A percentile compares a stretch with the other conserved stretches of the same genome.
Conservation (phyloP, 2,113 vertebrate species). For the Trochalopteron elliotii region DNA sequence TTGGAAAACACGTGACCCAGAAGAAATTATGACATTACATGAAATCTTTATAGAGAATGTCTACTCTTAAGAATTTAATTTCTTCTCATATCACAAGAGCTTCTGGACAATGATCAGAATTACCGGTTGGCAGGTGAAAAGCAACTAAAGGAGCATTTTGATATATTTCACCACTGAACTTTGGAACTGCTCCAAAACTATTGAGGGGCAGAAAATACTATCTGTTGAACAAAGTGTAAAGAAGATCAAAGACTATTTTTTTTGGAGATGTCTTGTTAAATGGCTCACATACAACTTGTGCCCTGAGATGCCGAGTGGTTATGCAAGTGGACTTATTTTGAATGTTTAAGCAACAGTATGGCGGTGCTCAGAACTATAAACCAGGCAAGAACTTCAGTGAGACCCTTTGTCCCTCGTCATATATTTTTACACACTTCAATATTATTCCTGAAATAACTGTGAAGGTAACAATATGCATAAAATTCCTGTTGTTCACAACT, state of each 20-base stretch:
- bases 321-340: neutral
- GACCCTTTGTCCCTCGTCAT: fast-evolving
- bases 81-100: neutral
- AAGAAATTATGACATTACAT: neutral
- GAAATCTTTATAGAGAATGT: neutral
- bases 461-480: neutral
- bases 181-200: neutral
- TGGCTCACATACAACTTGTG: neutral
- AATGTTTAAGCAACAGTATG: neutral
- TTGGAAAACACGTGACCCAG: neutral
- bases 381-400: neutral
- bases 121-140: neutral
- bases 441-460: neutral
- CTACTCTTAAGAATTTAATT: neutral
- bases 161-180: neutral
- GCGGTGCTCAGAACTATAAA: neutral
- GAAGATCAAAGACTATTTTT: neutral
- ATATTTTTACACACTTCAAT: neutral
- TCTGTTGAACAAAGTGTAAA: neutral
- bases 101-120: neutral
- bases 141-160: neutral
- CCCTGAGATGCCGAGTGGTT: neutral
- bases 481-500: neutral
- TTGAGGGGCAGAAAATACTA: neutral
- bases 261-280: neutral